Conservation (phyloP, 2,113 vertebrate genomes). For the Neolamprologus sp. region DNA sequence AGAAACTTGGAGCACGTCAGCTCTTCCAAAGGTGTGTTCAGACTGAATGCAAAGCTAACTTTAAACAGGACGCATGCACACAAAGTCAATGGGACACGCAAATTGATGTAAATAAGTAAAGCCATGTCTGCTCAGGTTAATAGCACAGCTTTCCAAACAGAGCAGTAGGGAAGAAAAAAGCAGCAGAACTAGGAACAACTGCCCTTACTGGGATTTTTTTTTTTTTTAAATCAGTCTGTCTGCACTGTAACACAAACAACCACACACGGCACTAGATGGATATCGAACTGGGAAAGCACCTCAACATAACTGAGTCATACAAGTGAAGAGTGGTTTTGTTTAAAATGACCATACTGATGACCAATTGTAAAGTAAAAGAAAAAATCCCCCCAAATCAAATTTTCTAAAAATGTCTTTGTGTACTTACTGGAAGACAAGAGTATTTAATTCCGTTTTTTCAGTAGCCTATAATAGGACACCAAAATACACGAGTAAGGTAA, state of each 20-base stretch:
- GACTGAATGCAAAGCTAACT: background rate
- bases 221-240: background rate
- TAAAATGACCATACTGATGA: background rate
- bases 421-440: background rate
- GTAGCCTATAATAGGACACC: background rate
- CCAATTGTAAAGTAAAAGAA: background rate
- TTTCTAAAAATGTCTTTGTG: background rate
- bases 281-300: background rate
- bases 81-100: background rate
- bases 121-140: background rate
- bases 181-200: background rate
- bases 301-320: background rate
- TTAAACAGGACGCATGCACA: background rate
- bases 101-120: conserved; percentile 5
- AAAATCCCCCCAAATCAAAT: background rate
- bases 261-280: background rate
- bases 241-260: background rate
- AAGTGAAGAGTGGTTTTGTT: background rate
- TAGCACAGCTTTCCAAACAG: background rate
- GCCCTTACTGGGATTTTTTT: background rate
- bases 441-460: background rate
- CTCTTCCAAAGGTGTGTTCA: background rate
- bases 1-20: background rate
- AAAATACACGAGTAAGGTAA: background rate
- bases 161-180: background rate